Evolutionary conservation across 2,113 vertebrate genomes (phyloP).

Genomic region (Catharus fuscescens): DNA sequence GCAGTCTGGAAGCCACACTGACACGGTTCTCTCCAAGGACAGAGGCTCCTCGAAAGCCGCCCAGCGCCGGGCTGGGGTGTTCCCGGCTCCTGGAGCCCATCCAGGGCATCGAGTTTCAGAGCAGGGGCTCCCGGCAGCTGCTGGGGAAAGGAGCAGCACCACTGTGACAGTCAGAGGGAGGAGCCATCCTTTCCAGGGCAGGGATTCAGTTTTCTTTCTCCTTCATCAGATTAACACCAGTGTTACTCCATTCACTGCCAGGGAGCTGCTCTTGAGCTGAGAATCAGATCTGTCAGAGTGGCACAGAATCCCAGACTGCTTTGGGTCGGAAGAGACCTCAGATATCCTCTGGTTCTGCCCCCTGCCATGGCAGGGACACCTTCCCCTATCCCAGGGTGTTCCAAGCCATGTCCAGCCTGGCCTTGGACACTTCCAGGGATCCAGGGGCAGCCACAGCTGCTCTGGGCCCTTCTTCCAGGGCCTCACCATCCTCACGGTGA

Average conservation of each 20-base stretch:
- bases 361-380: neutral
- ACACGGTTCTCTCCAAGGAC: neutral
- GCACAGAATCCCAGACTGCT: neutral
- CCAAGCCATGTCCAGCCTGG: accelerated
- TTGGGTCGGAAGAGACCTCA: neutral
- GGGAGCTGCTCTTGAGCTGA: neutral
- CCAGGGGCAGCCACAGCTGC: neutral
- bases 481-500: accelerated
- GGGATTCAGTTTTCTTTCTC: neutral
- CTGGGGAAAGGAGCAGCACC: neutral
- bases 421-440: neutral
- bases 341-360: neutral
- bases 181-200: neutral
- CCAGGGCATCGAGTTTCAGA: conserved; percentile 24
- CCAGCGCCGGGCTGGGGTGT: neutral
- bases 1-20: neutral
- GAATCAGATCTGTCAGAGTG: neutral
- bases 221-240: neutral
- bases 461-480: neutral
- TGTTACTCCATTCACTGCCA: conserved; percentile 1
- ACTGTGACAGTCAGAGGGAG: neutral
- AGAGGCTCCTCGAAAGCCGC: neutral
- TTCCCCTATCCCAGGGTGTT: neutral
- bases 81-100: neutral
- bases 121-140: neutral